Evolutionary conservation across 1,140 invertebrate genomes (phyloP).

Genomic region (Acyrthosiphon pisum): DNA sequence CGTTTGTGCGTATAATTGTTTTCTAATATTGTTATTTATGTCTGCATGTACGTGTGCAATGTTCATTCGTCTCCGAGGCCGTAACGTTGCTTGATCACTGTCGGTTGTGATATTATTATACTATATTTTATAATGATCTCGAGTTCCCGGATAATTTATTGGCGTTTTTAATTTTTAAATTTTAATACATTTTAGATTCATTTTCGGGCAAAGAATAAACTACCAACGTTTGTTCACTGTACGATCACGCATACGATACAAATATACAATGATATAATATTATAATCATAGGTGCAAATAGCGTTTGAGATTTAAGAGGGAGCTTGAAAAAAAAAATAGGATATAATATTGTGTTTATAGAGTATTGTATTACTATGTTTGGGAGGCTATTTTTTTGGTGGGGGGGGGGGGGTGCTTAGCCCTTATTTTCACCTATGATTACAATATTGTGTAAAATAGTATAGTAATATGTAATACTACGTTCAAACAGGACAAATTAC

Average conservation of each 20-base stretch:
- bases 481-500: not conserved
- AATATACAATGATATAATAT: not conserved
- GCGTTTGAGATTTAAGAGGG: too few species aligned
- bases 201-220: not conserved
- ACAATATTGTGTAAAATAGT: not conserved
- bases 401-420: too few species aligned
- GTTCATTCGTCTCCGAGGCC: not conserved
- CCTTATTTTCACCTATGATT: too few species aligned
- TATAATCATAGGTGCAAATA: too few species aligned
- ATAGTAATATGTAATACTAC: too few species aligned
- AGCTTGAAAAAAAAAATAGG: too few species aligned
- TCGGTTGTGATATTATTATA: not conserved
- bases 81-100: not conserved
- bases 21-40: conserved; percentile 7
- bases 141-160: not conserved
- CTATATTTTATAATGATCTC: not conserved
- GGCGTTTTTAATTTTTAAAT: not conserved
- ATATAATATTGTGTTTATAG: too few species aligned
- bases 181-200: not conserved
- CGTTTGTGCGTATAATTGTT: conserved; percentile 2
- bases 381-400: too few species aligned
- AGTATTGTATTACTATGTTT: too few species aligned
- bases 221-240: not conserved
- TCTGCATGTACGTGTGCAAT: not conserved
- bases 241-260: not conserved